Evolutionary conservation across 2,888 invertebrate species (phyloP), one percentile per base, ranked within the genome.

Genomic region (Caenorhabditis panamensis): DNA sequence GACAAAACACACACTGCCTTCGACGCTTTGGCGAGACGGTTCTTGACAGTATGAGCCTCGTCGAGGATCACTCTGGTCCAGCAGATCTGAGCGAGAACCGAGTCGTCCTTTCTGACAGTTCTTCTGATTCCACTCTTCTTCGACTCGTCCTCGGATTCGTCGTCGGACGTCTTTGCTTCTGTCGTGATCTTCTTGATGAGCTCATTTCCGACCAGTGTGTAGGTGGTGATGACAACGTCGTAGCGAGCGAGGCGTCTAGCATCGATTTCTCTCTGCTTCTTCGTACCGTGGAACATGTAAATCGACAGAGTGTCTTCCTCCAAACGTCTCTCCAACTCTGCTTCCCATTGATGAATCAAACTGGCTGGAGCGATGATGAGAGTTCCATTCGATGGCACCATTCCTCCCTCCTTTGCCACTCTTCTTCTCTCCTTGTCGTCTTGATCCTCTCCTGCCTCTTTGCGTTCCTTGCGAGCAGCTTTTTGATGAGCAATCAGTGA

Each of bases 331-430:
- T 92, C 90, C 9, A 96, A 94, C 71, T 89, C 89, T n/a, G 85
- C 72, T 77, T 94, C 94, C 97, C 97, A 98, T 91, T 98, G 97
- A 85, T 94, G 94, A 71, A 97, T 92, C 58, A 98, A 93, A 53
- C 95, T 95, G 2, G 97, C 96, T 0, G 97, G 97, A 89, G 96
- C 96, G 1, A 98, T 94, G 0, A 98, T 94, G n/a, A 98, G 92
- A 2, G 92, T 92, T 2, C 91, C 90, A 47, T 86, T 84, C 2
- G 91, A 91, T 24, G 90, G 88, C 8, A 91, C 75, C 24, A 88
- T 56, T 28, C 87, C 82, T 64, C 69, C 47, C 6, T 76, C 63
- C 31, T 79, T 79, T 1, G 75, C 83, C 9, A 63, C 73, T 67
- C 75, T 18, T 18, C 82, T 20, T 36, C 73, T 71, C 47, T 79